Base-by-base conservation (phyloP, 2,888 invertebrate genomes). In the Ariolimax columbianus region DNA sequence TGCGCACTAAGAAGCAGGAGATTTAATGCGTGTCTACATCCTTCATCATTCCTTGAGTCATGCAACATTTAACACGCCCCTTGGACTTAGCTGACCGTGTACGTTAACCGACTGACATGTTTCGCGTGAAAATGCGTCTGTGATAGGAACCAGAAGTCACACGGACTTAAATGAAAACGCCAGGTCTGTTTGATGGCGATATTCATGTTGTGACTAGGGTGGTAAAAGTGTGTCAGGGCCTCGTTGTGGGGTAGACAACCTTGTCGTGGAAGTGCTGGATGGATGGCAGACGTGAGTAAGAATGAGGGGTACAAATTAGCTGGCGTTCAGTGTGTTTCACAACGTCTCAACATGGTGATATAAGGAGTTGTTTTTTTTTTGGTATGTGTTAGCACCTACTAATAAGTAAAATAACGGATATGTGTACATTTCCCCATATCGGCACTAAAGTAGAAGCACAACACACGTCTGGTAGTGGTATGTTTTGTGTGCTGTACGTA, bases 201-300 rank as follows among this genome's bases (percentile, higher is more conserved):
- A n/a, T n/a, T n/a, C n/a, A n/a, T 82, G 82, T 82, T 82, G 51
- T 82, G 82, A 82, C 82, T 82, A 51, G 55, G 26, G 33, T 17
- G 6, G 82, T 26, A 36, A 89, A n/a, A 89, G 87, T 90, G 87
- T 88, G 90, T 89, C 90, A 91, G 78, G 87, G 90, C 90, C 91
- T 91, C 91, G 90, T 86, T 91, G 87, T 91, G 88, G 89, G 51
- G 78, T 77, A 86, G 86, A 85, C 86, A 85, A 85, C 85, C 86
- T 86, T 86, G 84, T 68, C 83, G 79, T 75, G 77, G 55, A 43
- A 55, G 73, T 82, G 82, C 59, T 38, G 73, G n/a, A 26, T 36
- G n/a, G 4, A 9, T 26, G 19, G 36, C 82, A 55, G 73, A 73
- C 82, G 55, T 68, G 70, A 77, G 77, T 36, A 55, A 73, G 80